Conservation (phyloP, 2,113 vertebrate species). For the Rhinogobius similis region DNA sequence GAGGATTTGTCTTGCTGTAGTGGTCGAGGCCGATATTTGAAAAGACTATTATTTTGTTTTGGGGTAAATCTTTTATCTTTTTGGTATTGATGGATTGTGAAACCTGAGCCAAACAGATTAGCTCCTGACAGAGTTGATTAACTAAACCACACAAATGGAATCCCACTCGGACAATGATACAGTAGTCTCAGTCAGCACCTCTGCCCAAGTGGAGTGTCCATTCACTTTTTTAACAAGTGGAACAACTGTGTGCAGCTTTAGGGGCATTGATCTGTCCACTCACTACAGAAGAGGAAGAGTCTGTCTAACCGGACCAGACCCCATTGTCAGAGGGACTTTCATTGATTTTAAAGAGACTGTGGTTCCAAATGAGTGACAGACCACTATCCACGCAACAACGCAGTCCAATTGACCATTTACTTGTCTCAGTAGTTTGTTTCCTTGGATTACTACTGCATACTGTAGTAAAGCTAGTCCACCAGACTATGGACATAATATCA, state of each 20-base stretch:
- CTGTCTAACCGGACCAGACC: not conserved
- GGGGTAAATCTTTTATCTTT: constrained; percentile 36
- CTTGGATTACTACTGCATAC: no score
- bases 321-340: not conserved
- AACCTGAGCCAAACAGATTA: constrained; percentile 67
- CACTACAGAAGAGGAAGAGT: not conserved
- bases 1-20: no score
- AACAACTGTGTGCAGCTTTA: not conserved
- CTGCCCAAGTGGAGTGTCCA: constrained; percentile 17
- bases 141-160: constrained; percentile 42
- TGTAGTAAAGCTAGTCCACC: no score
- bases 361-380: no score
- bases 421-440: no score
- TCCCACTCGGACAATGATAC: constrained; percentile 35
- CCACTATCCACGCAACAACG: no score
- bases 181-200: constrained; percentile 19
- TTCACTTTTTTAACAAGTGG: constrained; percentile 18
- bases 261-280: not conserved
- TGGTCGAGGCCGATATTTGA: no score
- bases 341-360: not conserved
- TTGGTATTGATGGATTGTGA: constrained; percentile 70
- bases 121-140: constrained; percentile 58
- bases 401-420: no score
- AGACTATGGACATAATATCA: no score
- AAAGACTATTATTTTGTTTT: no score